Base-by-base conservation (phyloP, 2,888 invertebrate species). In the Acrobeloides nanus region DNA sequence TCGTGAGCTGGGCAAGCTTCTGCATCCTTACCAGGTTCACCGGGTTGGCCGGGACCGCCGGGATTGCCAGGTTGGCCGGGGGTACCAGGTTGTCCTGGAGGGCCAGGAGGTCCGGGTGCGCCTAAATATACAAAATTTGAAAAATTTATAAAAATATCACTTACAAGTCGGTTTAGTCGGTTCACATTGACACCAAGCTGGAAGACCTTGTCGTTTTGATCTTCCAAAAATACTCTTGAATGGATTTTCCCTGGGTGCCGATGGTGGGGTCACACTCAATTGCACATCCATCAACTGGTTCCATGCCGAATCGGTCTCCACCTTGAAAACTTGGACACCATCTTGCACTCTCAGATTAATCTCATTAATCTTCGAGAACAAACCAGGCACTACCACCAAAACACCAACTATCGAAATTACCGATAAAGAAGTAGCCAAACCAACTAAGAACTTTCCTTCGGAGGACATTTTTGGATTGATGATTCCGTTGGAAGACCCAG, bases 201-300 rank as follows among this genome's bases (percentile, higher is more conserved):
- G 68, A 20, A 68, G 63, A 26, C 66, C 62, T 38, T 56, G 55
- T 40, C 52, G 32, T 26, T 51, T 53, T 51, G 61, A 57, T 54
- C 68, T 63, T n/a, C n/a, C n/a, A 63, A 68, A 68, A 53, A 68
- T 56, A 23, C 61, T 61, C 51, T 47, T 41, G 51, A 58, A 58
- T 35, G 58, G 58, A 40, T 58, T 60, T 44, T 56, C 51, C 38
- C 55, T 38, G 15, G 59, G 55, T 37, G 47, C 38, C 21, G 51
- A 44, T 17, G 55, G 55, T 17, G 58, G 51, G 12, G 55, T 52
- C 24, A 57, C 55, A n/a, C n/a, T n/a, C n/a, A 65, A 51, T 43
- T 64, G 64, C 44, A 64, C 54, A 48, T 61, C 60, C 61, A 64
- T 63, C 61, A 64, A 60, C 45, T 64, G 55, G 32, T 56, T 62